Evolutionary conservation across 2,797 vertebrate genomes (phyloP).

Genomic region (Fundulus diaphanus): DNA sequence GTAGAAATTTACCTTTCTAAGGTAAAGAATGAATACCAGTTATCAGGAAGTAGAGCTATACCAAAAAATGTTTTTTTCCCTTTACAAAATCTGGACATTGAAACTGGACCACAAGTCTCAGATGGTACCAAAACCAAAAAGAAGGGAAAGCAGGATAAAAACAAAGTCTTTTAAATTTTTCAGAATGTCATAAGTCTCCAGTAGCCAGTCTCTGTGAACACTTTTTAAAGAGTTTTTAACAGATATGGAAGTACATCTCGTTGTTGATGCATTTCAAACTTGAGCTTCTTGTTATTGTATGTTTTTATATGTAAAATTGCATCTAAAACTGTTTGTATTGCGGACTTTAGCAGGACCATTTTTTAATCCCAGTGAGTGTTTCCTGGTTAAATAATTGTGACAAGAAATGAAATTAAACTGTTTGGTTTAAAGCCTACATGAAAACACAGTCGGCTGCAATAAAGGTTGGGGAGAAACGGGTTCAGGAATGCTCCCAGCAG

Average conservation of each 20-base stretch:
- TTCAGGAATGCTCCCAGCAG: conserved; percentile 46
- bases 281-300: not conserved
- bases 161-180: not conserved
- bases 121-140: not conserved
- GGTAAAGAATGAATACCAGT: not conserved
- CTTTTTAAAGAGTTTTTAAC: not conserved
- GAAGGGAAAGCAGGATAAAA: not conserved
- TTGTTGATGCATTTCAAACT: not conserved
- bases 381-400: not conserved
- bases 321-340: not conserved
- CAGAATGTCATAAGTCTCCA: not conserved
- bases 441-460: conserved; percentile 60
- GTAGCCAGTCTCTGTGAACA: not conserved
- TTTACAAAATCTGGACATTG: not conserved
- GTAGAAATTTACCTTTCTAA: not conserved
- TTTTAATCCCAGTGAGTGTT: not conserved
- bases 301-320: not conserved
- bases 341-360: not conserved
- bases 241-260: not conserved
- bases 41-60: no score
- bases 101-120: not conserved
- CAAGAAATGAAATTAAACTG: not conserved
- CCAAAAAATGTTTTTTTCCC: not conserved
- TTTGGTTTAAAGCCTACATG: conserved; percentile 38
- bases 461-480: conserved; percentile 58